Percentiles rank a stretch among this genome's conserved stretches.
Conservation (phyloP, 2,797 vertebrate genomes). For the Apogon hyalosoma region DNA sequence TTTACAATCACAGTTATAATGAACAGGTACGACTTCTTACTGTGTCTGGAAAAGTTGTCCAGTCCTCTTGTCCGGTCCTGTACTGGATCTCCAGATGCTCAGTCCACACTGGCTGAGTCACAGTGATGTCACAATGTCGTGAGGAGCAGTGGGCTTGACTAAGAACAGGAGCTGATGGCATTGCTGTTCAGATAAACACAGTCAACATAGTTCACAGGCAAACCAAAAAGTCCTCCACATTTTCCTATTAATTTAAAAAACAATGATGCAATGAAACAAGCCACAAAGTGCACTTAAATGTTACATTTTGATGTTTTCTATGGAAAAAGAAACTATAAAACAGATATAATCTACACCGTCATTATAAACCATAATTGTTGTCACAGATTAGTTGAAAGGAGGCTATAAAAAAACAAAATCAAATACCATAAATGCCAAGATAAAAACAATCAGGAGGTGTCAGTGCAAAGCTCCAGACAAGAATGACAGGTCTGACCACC, state of each 20-base stretch:
- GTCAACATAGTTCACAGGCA: background rate
- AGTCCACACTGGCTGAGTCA: slow-evolving; percentile 44
- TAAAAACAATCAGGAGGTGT: background rate
- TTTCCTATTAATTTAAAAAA: too few relatives aligned
- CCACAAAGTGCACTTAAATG: background rate
- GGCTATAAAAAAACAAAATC: background rate
- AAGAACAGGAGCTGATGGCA: slow-evolving; percentile 81
- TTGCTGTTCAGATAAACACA: slow-evolving; percentile 76
- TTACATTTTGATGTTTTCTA: too few relatives aligned
- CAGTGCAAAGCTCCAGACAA: background rate
- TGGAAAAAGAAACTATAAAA: background rate
- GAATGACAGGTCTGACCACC: too few relatives aligned
- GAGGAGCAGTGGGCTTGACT: slow-evolving; percentile 69
- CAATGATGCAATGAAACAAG: background rate
- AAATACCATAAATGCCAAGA: background rate
- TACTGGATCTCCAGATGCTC: slow-evolving; percentile 82
- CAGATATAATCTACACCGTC: background rate
- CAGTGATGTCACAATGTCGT: slow-evolving; percentile 76
- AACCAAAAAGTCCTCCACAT: slow-evolving; percentile 3
- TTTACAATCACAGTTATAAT: background rate
- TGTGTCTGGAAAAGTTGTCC: slow-evolving; percentile 42
- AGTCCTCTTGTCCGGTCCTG: slow-evolving; percentile 36
- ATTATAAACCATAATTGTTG: background rate
- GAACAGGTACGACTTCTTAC: slow-evolving; percentile 57
- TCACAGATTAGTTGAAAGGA: background rate